phyloP scores from a whole-genome alignment of 2,113 vertebrate genomes.

The Marcusenius ussheri region DNA sequence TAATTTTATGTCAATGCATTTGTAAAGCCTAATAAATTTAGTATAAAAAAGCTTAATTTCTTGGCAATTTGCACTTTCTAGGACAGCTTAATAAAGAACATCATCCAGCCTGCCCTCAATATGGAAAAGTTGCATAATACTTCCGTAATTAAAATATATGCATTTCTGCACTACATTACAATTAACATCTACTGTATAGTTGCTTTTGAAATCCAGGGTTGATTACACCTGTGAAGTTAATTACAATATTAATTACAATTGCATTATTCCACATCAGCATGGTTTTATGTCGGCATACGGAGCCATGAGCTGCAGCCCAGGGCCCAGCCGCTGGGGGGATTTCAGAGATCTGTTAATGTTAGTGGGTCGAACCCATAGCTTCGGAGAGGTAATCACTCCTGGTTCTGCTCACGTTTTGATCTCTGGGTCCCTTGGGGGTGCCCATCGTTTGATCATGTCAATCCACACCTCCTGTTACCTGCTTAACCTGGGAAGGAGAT shows the following conservation, averaged over 20 bases:
- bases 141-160: background rate
- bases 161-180: background rate
- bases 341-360: background rate
- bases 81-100: background rate
- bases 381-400: background rate
- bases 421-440: background rate
- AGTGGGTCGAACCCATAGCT: background rate
- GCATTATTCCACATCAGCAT: background rate
- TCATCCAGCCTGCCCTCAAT: background rate
- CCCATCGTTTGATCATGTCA: background rate
- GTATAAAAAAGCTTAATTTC: background rate
- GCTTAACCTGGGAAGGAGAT: background rate
- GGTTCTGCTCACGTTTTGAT: background rate
- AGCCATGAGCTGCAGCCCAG: background rate
- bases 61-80: background rate
- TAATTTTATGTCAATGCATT: background rate
- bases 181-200: background rate
- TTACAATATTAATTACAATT: background rate
- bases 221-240: background rate
- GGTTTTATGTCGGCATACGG: background rate
- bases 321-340: background rate
- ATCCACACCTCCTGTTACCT: background rate
- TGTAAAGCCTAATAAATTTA: background rate
- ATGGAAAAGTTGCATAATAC: background rate
- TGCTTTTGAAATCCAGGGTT: background rate